phyloP scores from a whole-genome alignment of 2,113 vertebrate species.

The Melanocharis versteri region DNA sequence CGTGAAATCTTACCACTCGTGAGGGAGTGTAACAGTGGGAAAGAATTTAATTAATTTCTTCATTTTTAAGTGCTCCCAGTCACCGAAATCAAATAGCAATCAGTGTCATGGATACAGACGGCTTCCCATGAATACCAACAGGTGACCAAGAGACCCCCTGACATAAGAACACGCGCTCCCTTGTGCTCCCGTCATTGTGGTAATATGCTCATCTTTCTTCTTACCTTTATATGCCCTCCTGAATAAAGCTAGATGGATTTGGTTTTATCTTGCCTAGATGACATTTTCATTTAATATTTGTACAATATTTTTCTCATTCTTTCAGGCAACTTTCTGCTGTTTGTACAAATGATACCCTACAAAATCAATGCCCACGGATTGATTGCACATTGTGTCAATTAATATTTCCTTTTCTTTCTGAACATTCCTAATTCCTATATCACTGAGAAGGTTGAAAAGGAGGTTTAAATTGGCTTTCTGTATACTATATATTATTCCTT shows the following conservation, averaged over 20 bases:
- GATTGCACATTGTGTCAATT: background rate
- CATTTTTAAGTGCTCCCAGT: background rate
- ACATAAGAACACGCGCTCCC: fast-evolving
- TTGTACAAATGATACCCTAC: background rate
- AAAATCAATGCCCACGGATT: background rate
- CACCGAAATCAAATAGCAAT: background rate
- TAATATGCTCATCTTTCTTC: background rate
- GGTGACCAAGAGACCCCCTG: background rate
- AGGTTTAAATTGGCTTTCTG: background rate
- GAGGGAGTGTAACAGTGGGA: background rate
- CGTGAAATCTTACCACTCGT: background rate
- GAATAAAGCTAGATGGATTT: background rate
- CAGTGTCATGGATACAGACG: background rate
- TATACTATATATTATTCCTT: background rate
- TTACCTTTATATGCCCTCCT: background rate
- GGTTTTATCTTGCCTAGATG: background rate
- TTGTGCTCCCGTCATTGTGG: background rate
- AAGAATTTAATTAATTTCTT: background rate
- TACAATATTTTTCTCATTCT: background rate
- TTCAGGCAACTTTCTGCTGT: background rate
- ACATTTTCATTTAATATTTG: background rate
- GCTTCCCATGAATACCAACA: background rate
- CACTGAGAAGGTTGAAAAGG: background rate
- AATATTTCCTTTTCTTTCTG: background rate
- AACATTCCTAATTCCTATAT: background rate